A percentile compares a stretch with the other conserved stretches of the same genome.
These are phyloP conservation scores for Synanceia verrucosa DNA, from an alignment of 2,797 vertebrate genomes.

Conservation along the genomic window DNA sequence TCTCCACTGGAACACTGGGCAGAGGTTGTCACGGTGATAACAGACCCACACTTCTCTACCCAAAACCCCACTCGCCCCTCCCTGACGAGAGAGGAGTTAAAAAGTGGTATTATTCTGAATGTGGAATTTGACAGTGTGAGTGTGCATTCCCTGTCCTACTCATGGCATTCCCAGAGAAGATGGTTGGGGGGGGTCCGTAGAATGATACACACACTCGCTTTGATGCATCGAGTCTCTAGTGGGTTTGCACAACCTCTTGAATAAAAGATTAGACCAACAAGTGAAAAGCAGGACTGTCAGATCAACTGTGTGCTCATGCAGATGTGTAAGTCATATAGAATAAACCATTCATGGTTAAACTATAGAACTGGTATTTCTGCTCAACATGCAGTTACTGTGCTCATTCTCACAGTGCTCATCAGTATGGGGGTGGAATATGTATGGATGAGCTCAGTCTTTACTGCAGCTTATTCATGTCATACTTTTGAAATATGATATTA, in stretches of 20 bases:
- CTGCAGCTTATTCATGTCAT: background rate
- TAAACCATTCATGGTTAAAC: slow-evolving; percentile 23
- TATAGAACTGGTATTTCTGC: slow-evolving; percentile 21
- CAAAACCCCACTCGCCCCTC: slow-evolving; percentile 16
- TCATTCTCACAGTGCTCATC: slow-evolving; percentile 10
- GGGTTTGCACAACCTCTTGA: slow-evolving; percentile 43
- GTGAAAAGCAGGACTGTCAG: slow-evolving; percentile 18
- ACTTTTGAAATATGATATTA: background rate
- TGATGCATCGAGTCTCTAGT: slow-evolving; percentile 13
- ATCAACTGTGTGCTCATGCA: slow-evolving; percentile 25
- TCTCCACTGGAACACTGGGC: slow-evolving; percentile 72
- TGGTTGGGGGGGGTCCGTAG: slow-evolving; percentile 29
- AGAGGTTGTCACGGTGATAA: slow-evolving; percentile 80
- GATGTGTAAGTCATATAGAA: slow-evolving; percentile 22
- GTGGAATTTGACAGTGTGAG: slow-evolving; percentile 76
- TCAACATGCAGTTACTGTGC: background rate
- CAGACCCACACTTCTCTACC: slow-evolving; percentile 60
- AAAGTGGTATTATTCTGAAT: slow-evolving; percentile 63
- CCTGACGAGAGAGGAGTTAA: slow-evolving; percentile 35
- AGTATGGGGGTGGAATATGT: slow-evolving; percentile 4
- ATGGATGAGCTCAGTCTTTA: background rate
- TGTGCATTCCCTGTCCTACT: slow-evolving; percentile 78
- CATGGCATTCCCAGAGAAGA: slow-evolving; percentile 71
- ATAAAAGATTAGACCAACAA: slow-evolving; percentile 53
- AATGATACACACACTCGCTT: slow-evolving; percentile 22